These are phyloP conservation scores for Patagioenas fasciata DNA, from an alignment of 2,113 vertebrate genomes.

Conservation along the genomic window DNA sequence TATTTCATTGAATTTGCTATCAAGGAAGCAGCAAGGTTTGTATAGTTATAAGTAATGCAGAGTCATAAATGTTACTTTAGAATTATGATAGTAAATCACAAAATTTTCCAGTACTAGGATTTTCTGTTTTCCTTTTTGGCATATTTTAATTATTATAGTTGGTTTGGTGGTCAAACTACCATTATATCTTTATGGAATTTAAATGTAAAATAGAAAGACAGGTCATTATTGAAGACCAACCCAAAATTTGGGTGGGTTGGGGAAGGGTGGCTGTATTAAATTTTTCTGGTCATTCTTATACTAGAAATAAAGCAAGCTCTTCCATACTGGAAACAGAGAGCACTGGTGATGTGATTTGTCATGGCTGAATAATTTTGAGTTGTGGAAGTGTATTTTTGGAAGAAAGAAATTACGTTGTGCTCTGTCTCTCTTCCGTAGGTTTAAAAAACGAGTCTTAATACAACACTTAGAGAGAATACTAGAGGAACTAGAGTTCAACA, in stretches of 20 bases:
- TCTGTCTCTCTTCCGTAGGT: conserved; percentile 77
- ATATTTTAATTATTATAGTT: neutral
- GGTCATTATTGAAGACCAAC: neutral
- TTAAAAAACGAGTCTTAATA: conserved; percentile 98
- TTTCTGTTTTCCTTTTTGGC: neutral
- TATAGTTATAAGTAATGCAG: neutral
- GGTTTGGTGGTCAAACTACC: neutral
- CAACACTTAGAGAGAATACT: conserved; percentile 93
- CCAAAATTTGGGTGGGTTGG: neutral
- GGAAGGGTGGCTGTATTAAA: neutral
- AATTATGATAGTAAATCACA: neutral
- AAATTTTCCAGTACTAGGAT: neutral
- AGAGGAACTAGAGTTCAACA: conserved; percentile 81
- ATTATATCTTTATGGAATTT: neutral
- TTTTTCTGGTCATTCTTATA: neutral
- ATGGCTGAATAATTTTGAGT: neutral
- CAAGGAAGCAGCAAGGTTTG: conserved; percentile 94
- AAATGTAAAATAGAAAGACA: neutral
- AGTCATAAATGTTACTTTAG: neutral
- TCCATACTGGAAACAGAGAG: neutral
- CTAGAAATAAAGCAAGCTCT: neutral
- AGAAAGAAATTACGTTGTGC: neutral
- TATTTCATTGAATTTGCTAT: conserved; percentile 96
- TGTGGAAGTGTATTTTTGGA: neutral
- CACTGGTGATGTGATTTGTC: neutral